Base-by-base conservation (phyloP, 2,113 vertebrate species). In the Oryzias celebensis region DNA sequence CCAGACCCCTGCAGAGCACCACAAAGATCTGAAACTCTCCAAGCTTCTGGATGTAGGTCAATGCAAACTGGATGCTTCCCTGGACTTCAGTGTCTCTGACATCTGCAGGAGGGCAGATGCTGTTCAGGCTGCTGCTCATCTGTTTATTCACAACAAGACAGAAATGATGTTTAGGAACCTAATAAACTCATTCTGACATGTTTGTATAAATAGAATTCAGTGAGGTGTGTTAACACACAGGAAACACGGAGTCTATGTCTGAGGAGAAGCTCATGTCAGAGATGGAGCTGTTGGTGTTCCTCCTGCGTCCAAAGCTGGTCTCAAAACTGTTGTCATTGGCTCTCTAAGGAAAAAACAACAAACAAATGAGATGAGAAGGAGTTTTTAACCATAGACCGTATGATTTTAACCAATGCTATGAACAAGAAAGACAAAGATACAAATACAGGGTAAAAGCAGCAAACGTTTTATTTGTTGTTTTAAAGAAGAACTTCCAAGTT, bases 1-100 rank as follows among this genome's bases (percentile, higher is more conserved):
- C 95, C 83, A 99, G 80, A 51, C 94, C 93, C 63, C 89, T 93
- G 76, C 96, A 96, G 52, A 95, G 94, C 69, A 94, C 94, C 67
- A 99, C 91, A 61, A 96, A 98, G 64, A 99, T 75, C 26, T 97
- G 96, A 50, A 99, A 84, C 81, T 99, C 97, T 0, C 84, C 90
- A 54, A 96, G 88, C 68, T 95, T 93, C 47, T 95, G 93, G 58
- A 94, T 92, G 14, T 97, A 98, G 84, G 95, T 95, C 4, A 98
- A 56, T 12, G 95, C 94, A 77, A 97, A 94, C 81, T 96, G 95
- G 50, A 99, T 91, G 62, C 80, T 93, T 26, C 97, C 96, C 72
- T 93, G 94, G 26, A 98, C 90, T 5, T 94, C 94, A 24, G 95
- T 79, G 12, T 91, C 93, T 48, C 92, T 92, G 3, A 92, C 92